phyloP scores from a whole-genome alignment of 1,140 invertebrate genomes.

The Portunus trituberculatus region DNA sequence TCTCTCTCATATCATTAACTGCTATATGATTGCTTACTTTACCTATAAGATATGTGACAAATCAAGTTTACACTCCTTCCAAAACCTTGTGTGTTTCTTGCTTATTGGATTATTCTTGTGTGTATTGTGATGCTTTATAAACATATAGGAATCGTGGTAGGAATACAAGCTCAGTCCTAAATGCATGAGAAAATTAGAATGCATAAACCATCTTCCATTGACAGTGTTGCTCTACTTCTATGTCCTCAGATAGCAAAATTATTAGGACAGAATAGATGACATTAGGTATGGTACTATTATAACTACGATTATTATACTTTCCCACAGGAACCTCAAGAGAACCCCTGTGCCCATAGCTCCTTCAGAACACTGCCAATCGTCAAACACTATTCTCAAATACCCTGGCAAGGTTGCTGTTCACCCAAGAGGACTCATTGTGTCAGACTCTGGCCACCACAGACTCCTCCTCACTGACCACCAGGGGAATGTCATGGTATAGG shows the following conservation, averaged over 20 bases:
- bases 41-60: too few relatives aligned
- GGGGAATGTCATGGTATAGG: constrained; percentile 59
- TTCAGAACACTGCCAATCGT: constrained; percentile 31
- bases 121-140: too few relatives aligned
- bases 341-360: constrained; percentile 37
- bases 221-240: background rate
- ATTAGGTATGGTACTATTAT: too few relatives aligned
- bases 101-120: too few relatives aligned
- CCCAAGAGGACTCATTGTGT: constrained; percentile 53
- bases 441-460: constrained; percentile 62
- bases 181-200: too few relatives aligned
- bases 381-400: background rate
- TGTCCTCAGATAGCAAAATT: too few relatives aligned
- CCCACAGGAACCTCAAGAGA: background rate
- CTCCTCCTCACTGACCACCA: constrained; percentile 25
- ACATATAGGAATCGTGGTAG: too few relatives aligned
- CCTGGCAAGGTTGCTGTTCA: constrained; percentile 57
- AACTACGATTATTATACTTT: background rate
- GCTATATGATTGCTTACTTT: too few relatives aligned
- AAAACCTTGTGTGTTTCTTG: background rate
- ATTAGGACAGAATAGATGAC: too few relatives aligned
- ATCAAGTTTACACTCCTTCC: too few relatives aligned
- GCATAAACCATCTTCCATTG: too few relatives aligned
- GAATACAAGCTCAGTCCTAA: too few relatives aligned
- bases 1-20: background rate